A percentile compares a stretch with the other conserved stretches of the same genome.
Evolutionary conservation across 2,113 vertebrate genomes (phyloP).

Genomic region (Phylloscopus trochiloides): DNA sequence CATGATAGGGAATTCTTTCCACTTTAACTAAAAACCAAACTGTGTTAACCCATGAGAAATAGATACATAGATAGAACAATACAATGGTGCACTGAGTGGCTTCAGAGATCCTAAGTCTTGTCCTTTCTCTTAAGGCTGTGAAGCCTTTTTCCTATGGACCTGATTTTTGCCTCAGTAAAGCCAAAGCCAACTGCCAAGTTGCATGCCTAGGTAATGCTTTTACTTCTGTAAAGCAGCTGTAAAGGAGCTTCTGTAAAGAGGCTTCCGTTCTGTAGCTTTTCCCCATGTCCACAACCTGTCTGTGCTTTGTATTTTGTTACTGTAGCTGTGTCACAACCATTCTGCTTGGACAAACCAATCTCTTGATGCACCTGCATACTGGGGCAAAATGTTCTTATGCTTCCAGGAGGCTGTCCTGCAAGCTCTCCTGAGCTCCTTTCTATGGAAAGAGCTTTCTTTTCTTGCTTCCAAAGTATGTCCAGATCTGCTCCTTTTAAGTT

Average conservation of each 20-base stretch:
- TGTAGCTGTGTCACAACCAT: background rate
- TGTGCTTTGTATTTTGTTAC: background rate
- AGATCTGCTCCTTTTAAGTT: accelerated
- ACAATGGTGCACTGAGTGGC: no score
- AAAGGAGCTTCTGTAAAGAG: no score
- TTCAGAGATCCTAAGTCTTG: background rate
- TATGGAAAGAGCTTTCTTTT: background rate
- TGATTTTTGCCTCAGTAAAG: background rate
- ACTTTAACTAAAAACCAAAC: no score
- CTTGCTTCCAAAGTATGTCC: background rate
- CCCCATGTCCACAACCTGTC: background rate
- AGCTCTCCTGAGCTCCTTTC: background rate
- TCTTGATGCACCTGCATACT: accelerated
- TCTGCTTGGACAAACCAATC: background rate
- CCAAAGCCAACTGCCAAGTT: background rate
- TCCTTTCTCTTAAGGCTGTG: background rate
- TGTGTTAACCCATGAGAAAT: no score
- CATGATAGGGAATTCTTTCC: no score
- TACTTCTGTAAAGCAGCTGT: background rate
- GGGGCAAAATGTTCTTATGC: background rate
- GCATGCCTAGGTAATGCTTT: background rate
- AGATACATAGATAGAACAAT: background rate
- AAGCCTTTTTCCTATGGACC: background rate
- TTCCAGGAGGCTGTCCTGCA: background rate
- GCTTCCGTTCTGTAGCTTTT: background rate